Conservation (phyloP, 2,888 invertebrate genomes). For the Sarcophaga rosellei region DNA sequence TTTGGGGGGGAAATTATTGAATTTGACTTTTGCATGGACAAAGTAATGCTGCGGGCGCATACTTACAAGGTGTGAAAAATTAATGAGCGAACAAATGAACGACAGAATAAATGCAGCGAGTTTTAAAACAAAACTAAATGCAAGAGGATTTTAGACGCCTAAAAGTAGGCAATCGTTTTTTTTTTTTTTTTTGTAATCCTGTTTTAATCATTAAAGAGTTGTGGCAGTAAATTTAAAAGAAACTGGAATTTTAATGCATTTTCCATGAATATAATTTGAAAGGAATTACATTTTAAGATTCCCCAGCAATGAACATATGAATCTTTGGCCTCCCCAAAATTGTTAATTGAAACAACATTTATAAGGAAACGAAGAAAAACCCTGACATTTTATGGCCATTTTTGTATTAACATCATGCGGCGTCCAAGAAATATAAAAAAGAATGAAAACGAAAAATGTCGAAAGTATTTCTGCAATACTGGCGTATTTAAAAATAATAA, state of each 20-base stretch:
- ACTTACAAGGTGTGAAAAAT: too few relatives aligned
- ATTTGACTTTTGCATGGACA: too few relatives aligned
- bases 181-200: too few relatives aligned
- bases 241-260: neutral
- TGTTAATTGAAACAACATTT: slow-evolving; percentile 40
- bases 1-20: too few relatives aligned
- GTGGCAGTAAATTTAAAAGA: neutral
- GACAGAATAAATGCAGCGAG: too few relatives aligned
- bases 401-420: neutral
- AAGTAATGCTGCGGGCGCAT: too few relatives aligned
- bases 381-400: slow-evolving; percentile 2
- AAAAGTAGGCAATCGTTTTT: neutral
- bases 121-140: too few relatives aligned
- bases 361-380: slow-evolving; percentile 7
- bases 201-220: too few relatives aligned
- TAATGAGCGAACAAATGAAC: too few relatives aligned
- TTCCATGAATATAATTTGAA: neutral
- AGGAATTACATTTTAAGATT: too few relatives aligned
- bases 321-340: neutral
- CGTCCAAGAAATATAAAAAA: neutral
- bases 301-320: neutral
- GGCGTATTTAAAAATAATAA: slow-evolving; percentile 57
- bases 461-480: slow-evolving; percentile 42
- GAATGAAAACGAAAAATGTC: neutral
- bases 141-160: too few relatives aligned